phyloP scores from a whole-genome alignment of 2,113 vertebrate genomes.

The Crypturellus undulatus region DNA sequence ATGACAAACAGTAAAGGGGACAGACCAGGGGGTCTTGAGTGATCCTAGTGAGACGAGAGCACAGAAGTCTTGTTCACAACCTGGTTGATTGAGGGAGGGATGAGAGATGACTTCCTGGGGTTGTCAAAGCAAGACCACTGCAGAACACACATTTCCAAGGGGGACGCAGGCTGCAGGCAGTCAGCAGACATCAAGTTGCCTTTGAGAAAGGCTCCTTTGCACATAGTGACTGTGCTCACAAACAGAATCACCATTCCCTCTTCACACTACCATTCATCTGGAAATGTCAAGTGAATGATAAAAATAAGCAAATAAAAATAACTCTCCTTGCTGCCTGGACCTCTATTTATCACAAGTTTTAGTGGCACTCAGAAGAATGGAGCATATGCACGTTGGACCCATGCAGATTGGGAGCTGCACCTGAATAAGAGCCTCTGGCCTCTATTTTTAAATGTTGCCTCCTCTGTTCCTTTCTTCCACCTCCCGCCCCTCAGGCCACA shows the following conservation, averaged over 20 bases:
- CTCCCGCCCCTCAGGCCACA: not conserved
- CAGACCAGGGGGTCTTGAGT: not conserved
- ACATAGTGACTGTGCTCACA: not conserved
- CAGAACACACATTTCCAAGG: not conserved
- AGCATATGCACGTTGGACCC: slow-evolving; percentile 39
- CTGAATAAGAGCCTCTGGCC: slow-evolving; percentile 41
- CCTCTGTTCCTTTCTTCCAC: not conserved
- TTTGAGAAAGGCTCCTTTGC: not conserved
- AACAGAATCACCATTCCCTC: not conserved
- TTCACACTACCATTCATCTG: slow-evolving; percentile 19
- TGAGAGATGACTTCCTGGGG: too few species aligned
- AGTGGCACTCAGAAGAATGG: slow-evolving; percentile 15
- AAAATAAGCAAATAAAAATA: slow-evolving; percentile 73
- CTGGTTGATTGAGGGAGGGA: not conserved
- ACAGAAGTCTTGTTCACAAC: not conserved
- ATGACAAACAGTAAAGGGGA: not conserved
- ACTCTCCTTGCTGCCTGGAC: slow-evolving; percentile 26
- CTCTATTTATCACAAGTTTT: slow-evolving; percentile 60
- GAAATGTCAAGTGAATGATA: slow-evolving; percentile 31
- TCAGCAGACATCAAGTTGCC: not conserved
- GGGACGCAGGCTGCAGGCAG: not conserved
- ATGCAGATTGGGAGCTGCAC: slow-evolving; percentile 44
- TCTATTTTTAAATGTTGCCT: slow-evolving; percentile 7
- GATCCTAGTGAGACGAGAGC: not conserved
- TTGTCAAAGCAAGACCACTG: not conserved